These are phyloP conservation scores for Cryptomyrus ogoouensis DNA, from an alignment of 2,113 vertebrate species.

Conservation along the genomic window DNA sequence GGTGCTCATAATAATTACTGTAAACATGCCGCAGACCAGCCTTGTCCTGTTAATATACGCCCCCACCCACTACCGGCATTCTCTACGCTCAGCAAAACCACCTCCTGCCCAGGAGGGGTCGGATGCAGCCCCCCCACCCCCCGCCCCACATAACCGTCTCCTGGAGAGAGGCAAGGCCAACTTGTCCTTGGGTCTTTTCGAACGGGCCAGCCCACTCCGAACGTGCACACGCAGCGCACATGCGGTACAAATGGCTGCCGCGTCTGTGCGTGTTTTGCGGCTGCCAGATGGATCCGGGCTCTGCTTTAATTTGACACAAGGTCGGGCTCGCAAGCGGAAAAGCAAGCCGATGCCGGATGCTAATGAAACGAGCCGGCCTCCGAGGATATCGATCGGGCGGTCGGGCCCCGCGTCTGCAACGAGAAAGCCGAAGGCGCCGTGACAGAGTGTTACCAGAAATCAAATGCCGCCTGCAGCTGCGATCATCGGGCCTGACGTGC, in stretches of 20 bases:
- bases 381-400: not conserved
- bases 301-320: not conserved
- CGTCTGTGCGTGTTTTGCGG: not conserved
- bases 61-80: not conserved
- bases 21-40: not conserved
- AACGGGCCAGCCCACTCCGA: not conserved
- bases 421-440: not conserved
- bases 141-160: not conserved
- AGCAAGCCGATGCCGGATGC: not conserved
- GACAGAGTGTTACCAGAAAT: not conserved
- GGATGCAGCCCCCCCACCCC: not conserved
- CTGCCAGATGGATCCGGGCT: not conserved
- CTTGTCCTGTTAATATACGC: not conserved
- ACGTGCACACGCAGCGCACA: not conserved
- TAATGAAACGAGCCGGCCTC: not conserved
- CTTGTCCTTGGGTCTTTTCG: not conserved
- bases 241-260: not conserved
- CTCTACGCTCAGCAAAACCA: not conserved
- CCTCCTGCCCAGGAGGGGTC: not conserved
- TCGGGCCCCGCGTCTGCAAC: not conserved
- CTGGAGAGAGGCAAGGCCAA: not conserved
- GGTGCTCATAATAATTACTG: not conserved
- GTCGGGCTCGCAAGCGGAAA: not conserved
- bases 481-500: not conserved
- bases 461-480: not conserved